These are phyloP conservation scores for Mycetomoellerius zeteki DNA, from an alignment of 1,140 invertebrate species.

Conservation along the genomic window DNA sequence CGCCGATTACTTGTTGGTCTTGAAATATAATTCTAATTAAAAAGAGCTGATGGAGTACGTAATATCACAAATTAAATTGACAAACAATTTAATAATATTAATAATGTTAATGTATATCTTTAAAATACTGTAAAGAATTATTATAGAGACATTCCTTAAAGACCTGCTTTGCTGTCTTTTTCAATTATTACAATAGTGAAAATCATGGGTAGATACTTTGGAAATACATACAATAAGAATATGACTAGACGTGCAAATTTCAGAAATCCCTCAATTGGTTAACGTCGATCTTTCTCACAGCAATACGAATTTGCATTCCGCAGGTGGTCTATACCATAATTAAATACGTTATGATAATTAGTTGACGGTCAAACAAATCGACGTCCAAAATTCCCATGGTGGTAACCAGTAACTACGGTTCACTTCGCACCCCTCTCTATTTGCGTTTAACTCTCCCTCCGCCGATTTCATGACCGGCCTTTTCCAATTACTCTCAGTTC, in stretches of 20 bases:
- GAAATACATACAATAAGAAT: not conserved
- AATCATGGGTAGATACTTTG: not conserved
- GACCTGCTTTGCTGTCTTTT: no score
- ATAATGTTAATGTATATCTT: no score
- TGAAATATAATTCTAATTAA: no score
- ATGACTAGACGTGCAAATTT: not conserved
- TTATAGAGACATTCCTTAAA: no score
- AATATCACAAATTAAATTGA: no score
- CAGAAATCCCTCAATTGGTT: not conserved
- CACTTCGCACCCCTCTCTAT: constrained; percentile 73
- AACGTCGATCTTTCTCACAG: not conserved
- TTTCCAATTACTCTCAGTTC: constrained; percentile 57
- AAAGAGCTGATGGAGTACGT: no score
- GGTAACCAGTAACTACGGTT: constrained; percentile 67
- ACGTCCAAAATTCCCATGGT: constrained; percentile 69
- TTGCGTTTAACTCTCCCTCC: constrained; percentile 28
- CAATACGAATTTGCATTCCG: constrained; percentile 44
- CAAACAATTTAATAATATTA: not conserved
- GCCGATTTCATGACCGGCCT: constrained; percentile 60
- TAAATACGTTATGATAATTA: constrained; percentile 55
- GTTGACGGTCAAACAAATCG: not conserved
- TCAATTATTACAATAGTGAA: no score
- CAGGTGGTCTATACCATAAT: constrained; percentile 62
- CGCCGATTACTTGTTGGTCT: no score
- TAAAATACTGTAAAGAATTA: no score